Base-by-base conservation (phyloP, 2,888 invertebrate species). In the Nysson spinosus region DNA sequence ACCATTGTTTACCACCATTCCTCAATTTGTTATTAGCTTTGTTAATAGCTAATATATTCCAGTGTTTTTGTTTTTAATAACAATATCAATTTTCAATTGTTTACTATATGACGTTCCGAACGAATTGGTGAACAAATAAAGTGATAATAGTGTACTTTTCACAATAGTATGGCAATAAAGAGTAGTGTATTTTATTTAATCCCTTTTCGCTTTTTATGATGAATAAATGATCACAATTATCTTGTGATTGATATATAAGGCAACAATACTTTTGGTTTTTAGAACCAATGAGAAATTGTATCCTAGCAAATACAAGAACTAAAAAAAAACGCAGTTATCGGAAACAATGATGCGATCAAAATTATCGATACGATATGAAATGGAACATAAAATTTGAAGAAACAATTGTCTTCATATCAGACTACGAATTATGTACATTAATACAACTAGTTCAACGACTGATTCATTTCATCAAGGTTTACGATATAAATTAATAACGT, bases 391-490 rank as follows among this genome's bases (percentile, higher is more conserved):
- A 40, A 37, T 34, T n/a, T 32, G 43, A 28, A 39, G 49, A 55
- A 56, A 47, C 44, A 22, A 46, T 44, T 58, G 58, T 66, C 28
- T 54, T 56, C 51, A 44, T 58, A 50, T 47, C 56, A 54, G 58
- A 30, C 55, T 75, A 72, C 12, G 57, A 66, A 62, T 69, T 72
- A 75, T 75, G 54, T 72, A 72, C 75, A 70, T 49, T 37, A 46
- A 52, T 75, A 58, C 54, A 54, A 52, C 52, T 72, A 55, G 26
- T 43, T 49, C 6, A 72, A 62, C 43, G 71, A 61, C 35, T 34
- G 50, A 42, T 71, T 52, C 22, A 26, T 39, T 44, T 28, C 17
- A n/a, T 54, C 30, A 44, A 20, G 42, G 11, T 55, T 55, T 39
- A 49, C 50, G 40, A 34, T 44, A 68, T 55, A 35, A 20, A 44